phyloP scores from a whole-genome alignment of 37 sponge, comb jelly and placozoan species.

The Beroe ovata region DNA sequence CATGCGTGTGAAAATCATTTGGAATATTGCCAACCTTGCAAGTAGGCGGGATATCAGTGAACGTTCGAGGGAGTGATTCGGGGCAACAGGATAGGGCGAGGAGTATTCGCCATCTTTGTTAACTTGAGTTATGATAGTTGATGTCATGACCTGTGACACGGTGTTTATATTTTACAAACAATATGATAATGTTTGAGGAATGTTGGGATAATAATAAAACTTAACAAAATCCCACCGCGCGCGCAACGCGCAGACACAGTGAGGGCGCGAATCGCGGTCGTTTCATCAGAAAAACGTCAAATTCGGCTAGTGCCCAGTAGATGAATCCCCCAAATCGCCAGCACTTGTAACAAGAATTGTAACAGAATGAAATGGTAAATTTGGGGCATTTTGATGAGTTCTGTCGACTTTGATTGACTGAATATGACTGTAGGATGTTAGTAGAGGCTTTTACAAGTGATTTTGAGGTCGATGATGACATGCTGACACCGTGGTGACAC shows the following conservation, averaged over 20 bases:
- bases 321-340: no score
- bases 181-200: not conserved
- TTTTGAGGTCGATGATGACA: no score
- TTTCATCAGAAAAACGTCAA: constrained; percentile 30
- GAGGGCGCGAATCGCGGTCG: not conserved
- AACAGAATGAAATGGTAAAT: no score
- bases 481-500: no score
- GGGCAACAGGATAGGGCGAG: constrained; percentile 51
- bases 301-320: constrained; percentile 48
- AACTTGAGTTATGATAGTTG: constrained; percentile 60
- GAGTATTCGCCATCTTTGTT: constrained; percentile 59
- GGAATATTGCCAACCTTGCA: not conserved
- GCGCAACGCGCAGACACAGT: constrained; percentile 55
- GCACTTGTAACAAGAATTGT: no score
- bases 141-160: constrained; percentile 35
- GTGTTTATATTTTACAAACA: constrained; percentile 1
- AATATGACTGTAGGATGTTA: no score
- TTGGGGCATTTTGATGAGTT: no score
- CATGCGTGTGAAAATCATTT: not conserved
- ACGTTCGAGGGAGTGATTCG: constrained; percentile 24
- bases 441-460: no score
- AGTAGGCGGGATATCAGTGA: constrained; percentile 10
- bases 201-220: not conserved
- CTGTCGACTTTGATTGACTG: no score
- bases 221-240: no score